These are phyloP conservation scores for Brachynemurus nebulosus DNA, from an alignment of 2,888 invertebrate species.

Conservation along the genomic window DNA sequence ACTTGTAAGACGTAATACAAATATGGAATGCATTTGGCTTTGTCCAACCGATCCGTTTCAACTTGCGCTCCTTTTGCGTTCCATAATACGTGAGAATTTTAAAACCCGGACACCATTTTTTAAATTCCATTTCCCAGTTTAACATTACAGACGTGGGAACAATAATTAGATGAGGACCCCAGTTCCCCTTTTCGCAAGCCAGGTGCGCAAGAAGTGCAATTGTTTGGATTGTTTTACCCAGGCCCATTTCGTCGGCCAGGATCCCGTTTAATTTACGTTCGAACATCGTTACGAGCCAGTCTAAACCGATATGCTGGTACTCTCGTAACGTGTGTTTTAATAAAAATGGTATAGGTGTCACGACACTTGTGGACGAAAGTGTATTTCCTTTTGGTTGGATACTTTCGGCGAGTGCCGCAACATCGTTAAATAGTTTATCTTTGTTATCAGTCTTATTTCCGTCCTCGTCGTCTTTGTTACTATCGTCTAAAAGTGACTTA, in stretches of 20 bases:
- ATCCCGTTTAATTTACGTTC: slow-evolving; percentile 92
- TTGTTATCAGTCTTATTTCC: slow-evolving; percentile 34
- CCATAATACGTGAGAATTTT: slow-evolving; percentile 99
- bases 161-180: slow-evolving; percentile 98
- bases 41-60: slow-evolving; percentile 90
- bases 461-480: slow-evolving; percentile 24
- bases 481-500: slow-evolving; percentile 41
- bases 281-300: slow-evolving; percentile 95
- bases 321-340: slow-evolving; percentile 82
- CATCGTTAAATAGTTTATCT: slow-evolving; percentile 73
- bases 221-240: slow-evolving; percentile 95
- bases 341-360: slow-evolving; percentile 85
- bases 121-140: slow-evolving; percentile 99
- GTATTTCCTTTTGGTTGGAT: slow-evolving; percentile 98
- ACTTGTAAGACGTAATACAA: slow-evolving; percentile 94
- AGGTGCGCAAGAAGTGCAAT: slow-evolving; percentile 88
- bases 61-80: slow-evolving; percentile 84
- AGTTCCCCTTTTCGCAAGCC: slow-evolving; percentile 81
- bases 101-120: slow-evolving; percentile 99
- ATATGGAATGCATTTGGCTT: slow-evolving; percentile 97
- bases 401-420: slow-evolving; percentile 86
- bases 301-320: slow-evolving; percentile 94
- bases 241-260: slow-evolving; percentile 92
- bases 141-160: slow-evolving; percentile 99
- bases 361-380: slow-evolving; percentile 81